phyloP scores from a whole-genome alignment of 2,888 invertebrate species.

The Drosophila multiciliata region DNA sequence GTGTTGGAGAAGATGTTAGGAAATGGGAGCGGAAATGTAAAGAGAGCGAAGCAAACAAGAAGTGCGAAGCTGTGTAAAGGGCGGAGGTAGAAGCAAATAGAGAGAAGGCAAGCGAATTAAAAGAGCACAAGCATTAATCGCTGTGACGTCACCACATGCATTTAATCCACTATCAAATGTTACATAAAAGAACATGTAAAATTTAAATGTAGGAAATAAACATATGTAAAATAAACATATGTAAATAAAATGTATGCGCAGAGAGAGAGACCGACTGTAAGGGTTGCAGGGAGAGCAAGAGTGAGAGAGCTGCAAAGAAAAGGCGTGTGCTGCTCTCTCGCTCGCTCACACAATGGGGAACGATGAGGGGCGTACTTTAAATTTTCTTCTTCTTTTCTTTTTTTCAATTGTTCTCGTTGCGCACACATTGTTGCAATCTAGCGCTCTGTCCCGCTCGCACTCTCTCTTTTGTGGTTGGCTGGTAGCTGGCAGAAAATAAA shows the following conservation, averaged over 20 bases:
- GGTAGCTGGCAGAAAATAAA: slow-evolving; percentile 7
- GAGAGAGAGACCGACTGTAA: background rate
- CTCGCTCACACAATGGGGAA: background rate
- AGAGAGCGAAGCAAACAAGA: background rate
- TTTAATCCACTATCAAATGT: background rate
- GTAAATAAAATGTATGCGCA: background rate
- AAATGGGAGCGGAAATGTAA: background rate
- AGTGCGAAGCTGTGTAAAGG: background rate
- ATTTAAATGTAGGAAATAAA: background rate
- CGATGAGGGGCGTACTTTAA: background rate
- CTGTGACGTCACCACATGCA: background rate
- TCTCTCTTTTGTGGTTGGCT: slow-evolving; percentile 4
- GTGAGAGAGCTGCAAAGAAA: background rate
- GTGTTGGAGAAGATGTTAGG: background rate
- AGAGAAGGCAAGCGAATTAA: background rate
- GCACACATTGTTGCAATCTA: slow-evolving; percentile 43
- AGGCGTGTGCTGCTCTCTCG: background rate
- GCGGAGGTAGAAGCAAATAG: background rate
- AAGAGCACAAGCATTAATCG: background rate
- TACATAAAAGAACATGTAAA: slow-evolving; percentile 6
- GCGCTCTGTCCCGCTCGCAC: background rate
- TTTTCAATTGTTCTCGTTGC: slow-evolving; percentile 53
- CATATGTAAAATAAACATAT: background rate
- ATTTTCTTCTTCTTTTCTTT: background rate
- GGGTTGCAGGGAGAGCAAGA: background rate